phyloP scores from a whole-genome alignment of 2,797 vertebrate genomes.

The Microtus agrestis region DNA sequence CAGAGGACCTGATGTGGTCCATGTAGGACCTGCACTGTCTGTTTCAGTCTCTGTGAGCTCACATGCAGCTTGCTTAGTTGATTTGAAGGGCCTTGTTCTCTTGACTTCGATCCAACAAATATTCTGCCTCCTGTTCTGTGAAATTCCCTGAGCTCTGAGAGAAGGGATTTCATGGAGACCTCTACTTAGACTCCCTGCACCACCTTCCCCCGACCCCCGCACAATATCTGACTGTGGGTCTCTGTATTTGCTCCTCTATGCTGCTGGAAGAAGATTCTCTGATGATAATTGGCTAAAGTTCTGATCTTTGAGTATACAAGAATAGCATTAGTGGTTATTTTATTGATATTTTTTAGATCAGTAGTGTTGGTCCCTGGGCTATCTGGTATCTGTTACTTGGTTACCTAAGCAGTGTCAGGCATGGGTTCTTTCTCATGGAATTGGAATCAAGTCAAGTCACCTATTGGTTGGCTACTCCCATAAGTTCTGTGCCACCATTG shows the following conservation, averaged over 20 bases:
- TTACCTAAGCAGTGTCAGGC: background rate
- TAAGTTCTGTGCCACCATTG: background rate
- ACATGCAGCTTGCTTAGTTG: background rate
- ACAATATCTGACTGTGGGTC: background rate
- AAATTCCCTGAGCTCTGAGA: background rate
- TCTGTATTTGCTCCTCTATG: background rate
- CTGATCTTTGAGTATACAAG: background rate
- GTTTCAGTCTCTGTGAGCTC: background rate
- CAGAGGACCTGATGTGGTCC: background rate
- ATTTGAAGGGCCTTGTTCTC: background rate
- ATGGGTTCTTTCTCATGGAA: background rate
- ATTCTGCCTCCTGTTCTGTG: background rate
- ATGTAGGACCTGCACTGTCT: no score
- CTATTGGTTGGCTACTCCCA: background rate
- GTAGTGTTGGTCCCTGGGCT: background rate
- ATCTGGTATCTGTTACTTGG: background rate
- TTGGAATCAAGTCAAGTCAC: background rate
- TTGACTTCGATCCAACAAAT: background rate
- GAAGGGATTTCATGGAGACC: background rate
- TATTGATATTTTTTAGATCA: background rate
- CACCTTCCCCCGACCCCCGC: fast-evolving
- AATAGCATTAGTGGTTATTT: background rate
- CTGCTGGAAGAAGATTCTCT: background rate
- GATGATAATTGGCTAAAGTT: background rate
- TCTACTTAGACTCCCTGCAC: background rate